Evolutionary conservation across 2,797 vertebrate species (phyloP).

Genomic region (Babyrousa celebensis): DNA sequence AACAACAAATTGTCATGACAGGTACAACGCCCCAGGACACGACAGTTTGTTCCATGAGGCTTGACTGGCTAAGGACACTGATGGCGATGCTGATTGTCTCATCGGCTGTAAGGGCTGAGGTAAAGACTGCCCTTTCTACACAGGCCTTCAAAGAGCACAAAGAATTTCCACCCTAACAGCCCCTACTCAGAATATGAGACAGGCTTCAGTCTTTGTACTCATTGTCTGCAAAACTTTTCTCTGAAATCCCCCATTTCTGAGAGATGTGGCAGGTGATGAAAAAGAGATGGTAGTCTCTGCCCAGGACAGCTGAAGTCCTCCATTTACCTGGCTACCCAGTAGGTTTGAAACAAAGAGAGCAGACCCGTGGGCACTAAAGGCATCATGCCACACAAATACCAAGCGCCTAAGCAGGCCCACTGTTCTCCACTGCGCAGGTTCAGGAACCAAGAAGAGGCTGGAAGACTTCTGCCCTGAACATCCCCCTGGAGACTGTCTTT

Average conservation of each 20-base stretch:
- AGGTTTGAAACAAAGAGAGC: conserved; percentile 22
- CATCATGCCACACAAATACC: neutral
- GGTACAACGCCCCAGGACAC: neutral
- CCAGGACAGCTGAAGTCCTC: neutral
- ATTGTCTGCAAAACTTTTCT: conserved; percentile 23
- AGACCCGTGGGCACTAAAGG: neutral
- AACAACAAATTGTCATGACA: conserved; percentile 4
- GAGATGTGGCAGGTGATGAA: neutral
- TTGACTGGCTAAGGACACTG: neutral
- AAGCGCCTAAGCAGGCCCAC: neutral
- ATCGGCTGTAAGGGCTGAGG: neutral
- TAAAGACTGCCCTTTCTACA: neutral
- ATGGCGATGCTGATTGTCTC: neutral
- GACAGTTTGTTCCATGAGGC: neutral
- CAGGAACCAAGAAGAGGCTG: neutral
- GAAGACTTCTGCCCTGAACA: neutral
- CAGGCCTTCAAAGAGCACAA: conserved; percentile 13
- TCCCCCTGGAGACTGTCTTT: neutral
- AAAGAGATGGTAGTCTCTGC: neutral
- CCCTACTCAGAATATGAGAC: neutral
- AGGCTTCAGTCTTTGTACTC: neutral
- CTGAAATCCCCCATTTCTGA: neutral
- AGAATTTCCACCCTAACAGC: neutral
- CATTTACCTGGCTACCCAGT: neutral
- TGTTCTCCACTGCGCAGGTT: neutral